A percentile compares a stretch with the other conserved stretches of the same genome.
Conservation (phyloP, 2,113 vertebrate species). For the Aepyceros melampus region DNA sequence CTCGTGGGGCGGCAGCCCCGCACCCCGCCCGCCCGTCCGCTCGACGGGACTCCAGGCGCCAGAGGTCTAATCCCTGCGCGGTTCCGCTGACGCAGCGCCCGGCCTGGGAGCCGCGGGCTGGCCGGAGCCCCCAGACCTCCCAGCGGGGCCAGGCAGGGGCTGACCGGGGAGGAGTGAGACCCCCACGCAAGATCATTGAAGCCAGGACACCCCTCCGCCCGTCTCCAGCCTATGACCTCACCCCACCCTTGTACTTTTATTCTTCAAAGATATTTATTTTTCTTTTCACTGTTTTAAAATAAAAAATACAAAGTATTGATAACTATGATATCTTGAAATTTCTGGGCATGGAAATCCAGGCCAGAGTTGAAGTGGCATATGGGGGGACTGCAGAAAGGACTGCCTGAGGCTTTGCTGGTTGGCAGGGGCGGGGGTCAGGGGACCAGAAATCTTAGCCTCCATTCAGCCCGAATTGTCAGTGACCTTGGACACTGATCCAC, state of each 20-base stretch:
- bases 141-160: background rate
- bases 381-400: background rate
- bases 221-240: background rate
- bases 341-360: background rate
- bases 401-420: background rate
- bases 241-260: slow-evolving; percentile 24
- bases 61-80: background rate
- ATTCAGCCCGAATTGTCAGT: background rate
- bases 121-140: slow-evolving; percentile 14
- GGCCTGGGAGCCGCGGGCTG: background rate
- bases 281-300: slow-evolving; percentile 68
- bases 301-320: slow-evolving; percentile 51
- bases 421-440: background rate
- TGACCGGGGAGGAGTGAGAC: background rate
- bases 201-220: background rate
- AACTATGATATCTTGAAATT: background rate
- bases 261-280: slow-evolving; percentile 75
- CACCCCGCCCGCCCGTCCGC: background rate
- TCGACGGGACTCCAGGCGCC: background rate
- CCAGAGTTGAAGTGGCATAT: background rate
- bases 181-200: background rate
- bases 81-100: slow-evolving; percentile 30
- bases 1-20: background rate
- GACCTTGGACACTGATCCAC: background rate
- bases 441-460: background rate